Evolutionary conservation across 2,113 vertebrate genomes (phyloP).

Genomic region (Mustelus asterias): DNA sequence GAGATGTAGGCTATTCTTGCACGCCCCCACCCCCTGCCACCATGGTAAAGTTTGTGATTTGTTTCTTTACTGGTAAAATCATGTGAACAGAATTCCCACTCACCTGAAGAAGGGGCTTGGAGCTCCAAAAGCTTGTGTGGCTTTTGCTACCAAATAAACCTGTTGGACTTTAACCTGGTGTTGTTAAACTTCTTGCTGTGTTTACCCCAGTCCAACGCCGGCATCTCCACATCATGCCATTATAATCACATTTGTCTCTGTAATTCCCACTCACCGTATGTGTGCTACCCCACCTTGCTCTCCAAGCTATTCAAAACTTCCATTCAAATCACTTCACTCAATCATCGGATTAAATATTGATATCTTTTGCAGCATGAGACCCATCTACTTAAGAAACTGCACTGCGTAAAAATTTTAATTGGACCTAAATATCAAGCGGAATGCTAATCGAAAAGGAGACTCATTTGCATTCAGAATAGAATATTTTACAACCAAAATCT

Average conservation of each 20-base stretch:
- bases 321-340: conserved; percentile 51
- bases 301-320: conserved; percentile 47
- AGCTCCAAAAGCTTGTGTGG: too few species aligned
- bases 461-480: conserved; percentile 35
- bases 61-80: background rate
- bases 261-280: conserved; percentile 48
- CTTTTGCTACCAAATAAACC: too few species aligned
- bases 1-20: conserved; percentile 31
- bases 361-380: conserved; percentile 54
- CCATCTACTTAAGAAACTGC: conserved; percentile 59
- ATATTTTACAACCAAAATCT: background rate
- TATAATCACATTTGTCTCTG: conserved; percentile 46
- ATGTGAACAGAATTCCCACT: too few species aligned
- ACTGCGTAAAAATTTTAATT: conserved; percentile 63
- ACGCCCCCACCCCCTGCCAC: background rate
- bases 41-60: background rate
- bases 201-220: too few species aligned
- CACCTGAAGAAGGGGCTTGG: too few species aligned
- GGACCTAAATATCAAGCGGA: conserved; percentile 53
- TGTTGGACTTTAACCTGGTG: too few species aligned
- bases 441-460: conserved; percentile 44
- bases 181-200: too few species aligned
- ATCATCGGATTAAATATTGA: conserved; percentile 60
- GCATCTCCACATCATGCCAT: too few species aligned
- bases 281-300: conserved; percentile 51